Evolutionary conservation across 2,888 invertebrate species (phyloP).

Genomic region (Hirtodrosophila trivittata): DNA sequence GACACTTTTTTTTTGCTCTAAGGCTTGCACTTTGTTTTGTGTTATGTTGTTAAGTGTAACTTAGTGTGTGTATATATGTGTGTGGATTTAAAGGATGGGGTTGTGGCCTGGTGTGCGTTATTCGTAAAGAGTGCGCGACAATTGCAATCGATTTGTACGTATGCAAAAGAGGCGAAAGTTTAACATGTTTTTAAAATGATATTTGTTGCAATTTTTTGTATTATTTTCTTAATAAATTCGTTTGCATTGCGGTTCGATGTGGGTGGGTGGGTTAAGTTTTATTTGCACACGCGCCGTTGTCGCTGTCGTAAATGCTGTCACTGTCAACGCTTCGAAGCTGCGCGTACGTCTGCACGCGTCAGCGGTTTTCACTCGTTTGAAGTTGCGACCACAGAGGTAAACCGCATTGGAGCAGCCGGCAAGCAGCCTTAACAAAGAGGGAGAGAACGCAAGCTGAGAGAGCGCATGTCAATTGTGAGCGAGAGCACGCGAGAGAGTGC

Average conservation of each 20-base stretch:
- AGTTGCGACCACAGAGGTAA: conserved; percentile 50
- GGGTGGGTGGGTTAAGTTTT: conserved; percentile 10
- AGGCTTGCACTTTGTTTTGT: conserved; percentile 45
- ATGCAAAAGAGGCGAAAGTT: conserved; percentile 60
- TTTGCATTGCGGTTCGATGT: conserved; percentile 54
- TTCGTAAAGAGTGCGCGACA: conserved; percentile 33
- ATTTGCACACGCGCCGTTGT: conserved; percentile 57
- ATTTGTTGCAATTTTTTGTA: too few species aligned
- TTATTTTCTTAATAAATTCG: conserved; percentile 43
- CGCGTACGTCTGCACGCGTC: conserved; percentile 76
- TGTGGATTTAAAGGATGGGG: background rate
- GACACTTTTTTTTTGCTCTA: conserved; percentile 50
- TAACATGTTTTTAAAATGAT: conserved; percentile 45
- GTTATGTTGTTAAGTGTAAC: conserved; percentile 1
- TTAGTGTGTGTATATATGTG: conserved; percentile 6
- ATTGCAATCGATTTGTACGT: conserved; percentile 52
- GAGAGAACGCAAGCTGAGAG: background rate
- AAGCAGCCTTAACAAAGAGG: conserved; percentile 10
- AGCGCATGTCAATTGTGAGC: background rate
- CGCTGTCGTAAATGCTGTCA: conserved; percentile 23
- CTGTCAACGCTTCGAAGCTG: conserved; percentile 47
- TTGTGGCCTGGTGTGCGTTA: conserved; percentile 3
- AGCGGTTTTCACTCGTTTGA: conserved; percentile 71
- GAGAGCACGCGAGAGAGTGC: conserved; percentile 26
- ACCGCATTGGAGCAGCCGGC: conserved; percentile 28